phyloP scores from a whole-genome alignment of 2,888 invertebrate genomes.

The Watsonalla binaria region DNA sequence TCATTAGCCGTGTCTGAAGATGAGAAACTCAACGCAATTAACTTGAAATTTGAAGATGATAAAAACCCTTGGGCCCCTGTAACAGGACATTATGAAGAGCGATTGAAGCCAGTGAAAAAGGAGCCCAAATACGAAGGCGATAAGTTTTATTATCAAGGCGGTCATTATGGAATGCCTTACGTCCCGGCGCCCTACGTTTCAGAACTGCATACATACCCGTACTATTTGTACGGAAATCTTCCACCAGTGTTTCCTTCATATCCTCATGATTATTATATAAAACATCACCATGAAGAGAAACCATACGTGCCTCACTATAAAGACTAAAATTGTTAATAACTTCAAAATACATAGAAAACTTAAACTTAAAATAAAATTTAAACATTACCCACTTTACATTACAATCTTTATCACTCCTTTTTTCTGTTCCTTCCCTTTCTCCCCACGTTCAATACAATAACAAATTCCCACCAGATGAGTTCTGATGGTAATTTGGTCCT shows the following conservation, averaged over 20 bases:
- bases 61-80: conserved; percentile 35
- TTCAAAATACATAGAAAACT: no score
- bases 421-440: no score
- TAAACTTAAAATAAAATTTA: no score
- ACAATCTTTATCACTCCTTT: no score
- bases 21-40: conserved; percentile 9
- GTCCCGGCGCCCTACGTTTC: conserved; percentile 24
- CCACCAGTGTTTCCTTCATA: conserved; percentile 18
- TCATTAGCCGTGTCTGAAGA: conserved; percentile 7
- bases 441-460: no score
- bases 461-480: no score
- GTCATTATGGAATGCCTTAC: conserved; percentile 24
- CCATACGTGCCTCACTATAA: conserved; percentile 22
- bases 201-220: conserved; percentile 41
- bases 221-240: conserved; percentile 30
- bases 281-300: conserved; percentile 36
- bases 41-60: conserved; percentile 7
- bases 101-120: conserved; percentile 36
- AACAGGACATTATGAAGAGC: conserved; percentile 27
- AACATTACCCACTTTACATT: no score
- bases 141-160: conserved; percentile 30
- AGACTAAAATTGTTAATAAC: conserved; percentile 7
- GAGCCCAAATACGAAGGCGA: conserved; percentile 35
- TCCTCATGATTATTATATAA: conserved; percentile 28
- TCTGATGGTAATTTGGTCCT: no score